These are phyloP conservation scores for Trissonchulus latispiculum DNA, from an alignment of 2,888 invertebrate species.

Conservation along the genomic window DNA sequence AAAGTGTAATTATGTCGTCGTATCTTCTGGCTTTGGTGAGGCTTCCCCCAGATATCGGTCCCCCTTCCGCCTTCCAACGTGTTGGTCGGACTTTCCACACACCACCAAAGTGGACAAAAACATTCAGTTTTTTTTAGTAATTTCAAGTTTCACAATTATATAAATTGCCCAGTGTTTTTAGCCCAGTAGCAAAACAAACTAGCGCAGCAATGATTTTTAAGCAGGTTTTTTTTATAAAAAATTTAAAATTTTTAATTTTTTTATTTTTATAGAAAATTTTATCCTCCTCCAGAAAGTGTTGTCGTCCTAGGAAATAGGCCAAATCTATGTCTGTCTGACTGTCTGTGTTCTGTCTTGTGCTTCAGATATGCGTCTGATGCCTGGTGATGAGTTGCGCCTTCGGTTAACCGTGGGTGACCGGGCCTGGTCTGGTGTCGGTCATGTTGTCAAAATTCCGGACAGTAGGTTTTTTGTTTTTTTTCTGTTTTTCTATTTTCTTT, in stretches of 20 bases:
- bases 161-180: no score
- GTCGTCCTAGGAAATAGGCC: neutral
- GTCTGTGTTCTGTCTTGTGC: neutral
- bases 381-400: conserved; percentile 88
- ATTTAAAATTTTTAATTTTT: conserved; percentile 15
- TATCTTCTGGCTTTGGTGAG: no score
- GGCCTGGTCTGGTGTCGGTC: conserved; percentile 88
- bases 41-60: no score
- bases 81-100: no score
- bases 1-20: no score
- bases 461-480: conserved; percentile 44
- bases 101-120: no score
- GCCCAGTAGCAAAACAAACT: no score
- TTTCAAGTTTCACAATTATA: no score
- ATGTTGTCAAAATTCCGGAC: conserved; percentile 67
- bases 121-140: no score
- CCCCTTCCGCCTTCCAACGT: no score
- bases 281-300: conserved; percentile 6
- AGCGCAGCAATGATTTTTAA: neutral
- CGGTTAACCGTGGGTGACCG: conserved; percentile 53
- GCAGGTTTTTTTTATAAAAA: no score
- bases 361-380: conserved; percentile 92
- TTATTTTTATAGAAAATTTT: no score
- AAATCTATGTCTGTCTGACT: neutral
- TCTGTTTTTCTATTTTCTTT: neutral